A percentile compares a stretch with the other conserved stretches of the same genome.
phyloP scores from a whole-genome alignment of 2,888 invertebrate species.

The Epirrhoe alternata region DNA sequence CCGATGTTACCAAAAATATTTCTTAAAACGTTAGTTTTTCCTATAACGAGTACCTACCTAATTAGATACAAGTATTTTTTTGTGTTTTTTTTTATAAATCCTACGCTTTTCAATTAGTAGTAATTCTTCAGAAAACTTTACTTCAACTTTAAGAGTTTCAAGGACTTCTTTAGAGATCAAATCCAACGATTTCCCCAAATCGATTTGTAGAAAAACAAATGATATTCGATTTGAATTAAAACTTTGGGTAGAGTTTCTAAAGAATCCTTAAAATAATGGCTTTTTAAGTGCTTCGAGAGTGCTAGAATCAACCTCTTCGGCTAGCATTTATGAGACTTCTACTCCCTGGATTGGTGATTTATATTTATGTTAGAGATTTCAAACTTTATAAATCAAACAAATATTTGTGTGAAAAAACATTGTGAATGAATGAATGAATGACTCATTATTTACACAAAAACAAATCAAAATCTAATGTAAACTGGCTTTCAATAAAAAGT shows the following conservation, averaged over 20 bases:
- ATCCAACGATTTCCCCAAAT: constrained; percentile 53
- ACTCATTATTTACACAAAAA: too few relatives aligned
- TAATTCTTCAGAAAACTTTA: constrained; percentile 26
- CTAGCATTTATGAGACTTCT: too few relatives aligned
- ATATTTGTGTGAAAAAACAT: too few relatives aligned
- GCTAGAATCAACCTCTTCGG: neutral
- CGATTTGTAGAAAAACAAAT: constrained; percentile 59
- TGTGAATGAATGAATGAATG: too few relatives aligned
- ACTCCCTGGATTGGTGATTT: too few relatives aligned
- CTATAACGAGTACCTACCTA: too few relatives aligned
- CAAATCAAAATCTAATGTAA: too few relatives aligned
- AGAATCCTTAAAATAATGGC: constrained; percentile 29
- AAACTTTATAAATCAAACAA: too few relatives aligned
- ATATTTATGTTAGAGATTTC: too few relatives aligned
- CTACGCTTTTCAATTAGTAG: neutral
- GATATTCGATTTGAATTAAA: constrained; percentile 51
- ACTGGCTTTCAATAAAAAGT: too few relatives aligned
- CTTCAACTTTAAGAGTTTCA: constrained; percentile 51
- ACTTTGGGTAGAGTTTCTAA: constrained; percentile 41
- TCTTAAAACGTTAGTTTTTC: too few relatives aligned
- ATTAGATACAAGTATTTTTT: neutral
- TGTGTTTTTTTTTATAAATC: neutral
- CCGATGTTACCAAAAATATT: too few relatives aligned
- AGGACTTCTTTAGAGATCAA: constrained; percentile 50
- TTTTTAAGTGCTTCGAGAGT: neutral